These are phyloP conservation scores for Cotesia congregata DNA, from an alignment of 2,888 invertebrate species.

Conservation along the genomic window DNA sequence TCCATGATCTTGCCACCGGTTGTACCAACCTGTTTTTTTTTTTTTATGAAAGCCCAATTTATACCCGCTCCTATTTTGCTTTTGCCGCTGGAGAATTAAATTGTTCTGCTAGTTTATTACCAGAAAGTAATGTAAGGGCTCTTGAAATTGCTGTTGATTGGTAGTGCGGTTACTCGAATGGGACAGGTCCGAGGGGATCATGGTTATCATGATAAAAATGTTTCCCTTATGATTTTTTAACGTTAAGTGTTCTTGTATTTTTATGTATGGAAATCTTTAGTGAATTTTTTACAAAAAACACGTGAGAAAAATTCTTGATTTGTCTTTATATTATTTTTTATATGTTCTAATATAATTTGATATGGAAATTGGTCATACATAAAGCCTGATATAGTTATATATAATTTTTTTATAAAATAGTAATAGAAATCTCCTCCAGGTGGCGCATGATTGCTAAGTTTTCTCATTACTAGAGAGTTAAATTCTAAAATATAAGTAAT, in stretches of 20 bases:
- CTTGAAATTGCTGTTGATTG: constrained; percentile 5
- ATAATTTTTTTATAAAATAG: too few species aligned
- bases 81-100: neutral
- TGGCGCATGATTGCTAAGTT: too few species aligned
- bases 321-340: too few species aligned
- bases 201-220: constrained; percentile 50
- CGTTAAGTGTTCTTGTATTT: constrained; percentile 24
- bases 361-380: too few species aligned
- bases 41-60: constrained; percentile 4
- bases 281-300: too few species aligned
- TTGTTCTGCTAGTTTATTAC: neutral
- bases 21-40: constrained; percentile 22
- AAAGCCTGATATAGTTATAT: too few species aligned
- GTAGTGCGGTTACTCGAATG: neutral
- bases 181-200: constrained; percentile 17
- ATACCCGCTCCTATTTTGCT: constrained; percentile 6
- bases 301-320: too few species aligned
- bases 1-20: constrained; percentile 37
- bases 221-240: constrained; percentile 62
- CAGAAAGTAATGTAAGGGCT: neutral
- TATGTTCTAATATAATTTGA: too few species aligned
- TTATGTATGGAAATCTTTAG: neutral
- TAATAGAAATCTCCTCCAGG: too few species aligned
- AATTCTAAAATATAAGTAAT: too few species aligned
- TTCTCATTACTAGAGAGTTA: too few species aligned